Evolutionary conservation across 1,140 invertebrate species (phyloP).

Genomic region (Euglossa dilemma): DNA sequence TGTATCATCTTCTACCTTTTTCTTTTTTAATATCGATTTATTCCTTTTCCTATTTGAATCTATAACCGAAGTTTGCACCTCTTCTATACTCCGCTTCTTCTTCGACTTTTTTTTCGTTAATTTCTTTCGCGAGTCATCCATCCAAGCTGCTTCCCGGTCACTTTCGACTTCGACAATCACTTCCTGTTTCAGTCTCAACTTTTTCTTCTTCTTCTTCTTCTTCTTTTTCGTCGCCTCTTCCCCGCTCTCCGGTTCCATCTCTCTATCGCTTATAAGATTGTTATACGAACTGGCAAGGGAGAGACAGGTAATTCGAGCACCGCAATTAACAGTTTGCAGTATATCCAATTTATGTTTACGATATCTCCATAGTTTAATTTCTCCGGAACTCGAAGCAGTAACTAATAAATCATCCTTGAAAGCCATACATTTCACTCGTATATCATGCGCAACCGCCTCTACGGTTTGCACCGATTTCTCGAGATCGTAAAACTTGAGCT

Average conservation of each 20-base stretch:
- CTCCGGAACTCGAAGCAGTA: constrained; percentile 88
- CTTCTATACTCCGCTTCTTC: constrained; percentile 47
- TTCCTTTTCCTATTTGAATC: constrained; percentile 59
- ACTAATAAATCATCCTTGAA: constrained; percentile 82
- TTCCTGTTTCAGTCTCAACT: constrained; percentile 55
- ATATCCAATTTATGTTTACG: constrained; percentile 80
- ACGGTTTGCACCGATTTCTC: constrained; percentile 78
- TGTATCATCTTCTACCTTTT: constrained; percentile 6
- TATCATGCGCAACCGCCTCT: constrained; percentile 84
- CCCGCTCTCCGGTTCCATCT: too few relatives aligned
- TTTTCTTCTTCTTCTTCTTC: constrained; percentile 41
- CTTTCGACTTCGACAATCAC: constrained; percentile 73
- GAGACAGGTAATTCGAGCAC: constrained; percentile 78
- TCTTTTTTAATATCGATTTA: constrained; percentile 38
- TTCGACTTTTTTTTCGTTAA: constrained; percentile 30
- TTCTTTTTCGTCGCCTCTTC: too few relatives aligned
- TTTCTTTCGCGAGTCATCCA: neutral
- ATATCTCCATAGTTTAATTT: constrained; percentile 89
- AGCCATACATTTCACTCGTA: constrained; percentile 87
- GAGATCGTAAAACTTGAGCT: constrained; percentile 85
- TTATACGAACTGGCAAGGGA: constrained; percentile 63
- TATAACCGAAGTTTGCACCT: neutral
- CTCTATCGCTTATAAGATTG: constrained; percentile 30
- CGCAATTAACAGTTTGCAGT: constrained; percentile 72
- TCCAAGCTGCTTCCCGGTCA: constrained; percentile 23